Percentiles rank a stretch among this genome's conserved stretches.
phyloP scores from a whole-genome alignment of 1,140 invertebrate genomes.

The Hirudo medicinalis region DNA sequence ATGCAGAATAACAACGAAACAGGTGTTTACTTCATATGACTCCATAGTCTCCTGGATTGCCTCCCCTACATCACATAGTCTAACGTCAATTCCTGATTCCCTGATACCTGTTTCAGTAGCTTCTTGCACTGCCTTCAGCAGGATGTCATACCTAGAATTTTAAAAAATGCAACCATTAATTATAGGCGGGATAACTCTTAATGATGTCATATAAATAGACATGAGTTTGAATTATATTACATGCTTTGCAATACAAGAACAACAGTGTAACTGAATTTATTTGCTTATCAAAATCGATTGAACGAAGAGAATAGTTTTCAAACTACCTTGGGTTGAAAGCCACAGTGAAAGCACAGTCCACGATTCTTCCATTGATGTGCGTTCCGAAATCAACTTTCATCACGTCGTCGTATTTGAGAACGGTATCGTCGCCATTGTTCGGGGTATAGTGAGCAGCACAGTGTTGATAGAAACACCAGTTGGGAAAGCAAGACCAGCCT shows the following conservation, averaged over 20 bases:
- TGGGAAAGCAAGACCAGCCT: slow-evolving; percentile 93
- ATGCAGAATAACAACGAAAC: not conserved
- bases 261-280: not conserved
- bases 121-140: slow-evolving; percentile 88
- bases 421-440: slow-evolving; percentile 90
- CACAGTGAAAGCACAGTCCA: slow-evolving; percentile 96
- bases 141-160: slow-evolving; percentile 59
- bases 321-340: slow-evolving; percentile 74
- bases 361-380: slow-evolving; percentile 93
- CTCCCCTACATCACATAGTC: slow-evolving; percentile 90
- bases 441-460: slow-evolving; percentile 99
- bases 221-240: not conserved
- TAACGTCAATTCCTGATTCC: slow-evolving; percentile 86
- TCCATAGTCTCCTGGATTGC: slow-evolving; percentile 99
- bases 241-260: not conserved
- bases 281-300: not conserved
- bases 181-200: too few relatives aligned
- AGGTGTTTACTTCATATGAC: slow-evolving; percentile 70
- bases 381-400: slow-evolving; percentile 99
- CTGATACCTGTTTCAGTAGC: slow-evolving; percentile 95
- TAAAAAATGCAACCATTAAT: not conserved
- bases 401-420: slow-evolving; percentile 88
- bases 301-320: not conserved
- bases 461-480: slow-evolving; percentile 97
- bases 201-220: not conserved